Evolutionary conservation across 1,140 invertebrate genomes (phyloP), one percentile per base, ranked within the genome.

Genomic region (Drosophila leontia): DNA sequence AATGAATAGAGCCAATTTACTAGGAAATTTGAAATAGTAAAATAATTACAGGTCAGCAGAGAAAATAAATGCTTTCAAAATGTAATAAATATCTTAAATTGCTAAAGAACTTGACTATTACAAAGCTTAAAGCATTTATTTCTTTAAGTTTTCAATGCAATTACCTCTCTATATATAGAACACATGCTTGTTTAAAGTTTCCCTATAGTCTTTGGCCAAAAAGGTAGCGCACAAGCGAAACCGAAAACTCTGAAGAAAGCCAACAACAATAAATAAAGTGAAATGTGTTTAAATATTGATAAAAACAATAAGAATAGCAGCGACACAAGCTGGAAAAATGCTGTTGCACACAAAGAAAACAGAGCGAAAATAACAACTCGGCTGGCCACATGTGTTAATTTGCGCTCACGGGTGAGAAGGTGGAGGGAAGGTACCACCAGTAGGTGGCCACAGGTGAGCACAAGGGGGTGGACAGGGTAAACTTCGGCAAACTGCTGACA

Each of bases 321-420:
- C 41, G 69, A 84, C 39, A 77, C 58, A 69, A 75, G 82, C 79
- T 82, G 60, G 13, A 78, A 75, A 51, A 86, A 67, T 61, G 78
- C 45, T 81, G 60, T 67, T 60, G 42, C 72, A 65, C 61, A 59
- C 35, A 78, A 62, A 60, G 13, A 50, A 59, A 70, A 45, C 42
- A 64, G 44, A 74, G 45, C 12, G 26, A 62, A 58, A 72, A 78
- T 19, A 65, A 72, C 62, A 72, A 42, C 48, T 47, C 9, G 42
- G 3, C n/a, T 55, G n/a, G 45, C 35, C 62, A 86, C 82, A 85
- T 86, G 82, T 85, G 82, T 85, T 84, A 82, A 86, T 86, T 84
- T 82, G 45, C 23, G 75, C 60, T 47, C 62, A 61, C 29, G 32
- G 48, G 48, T 44, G 26, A 23, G 17, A 32, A 23, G 50, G 13